These are phyloP conservation scores for Azemiops feae DNA, from an alignment of 2,113 vertebrate species.

Conservation along the genomic window DNA sequence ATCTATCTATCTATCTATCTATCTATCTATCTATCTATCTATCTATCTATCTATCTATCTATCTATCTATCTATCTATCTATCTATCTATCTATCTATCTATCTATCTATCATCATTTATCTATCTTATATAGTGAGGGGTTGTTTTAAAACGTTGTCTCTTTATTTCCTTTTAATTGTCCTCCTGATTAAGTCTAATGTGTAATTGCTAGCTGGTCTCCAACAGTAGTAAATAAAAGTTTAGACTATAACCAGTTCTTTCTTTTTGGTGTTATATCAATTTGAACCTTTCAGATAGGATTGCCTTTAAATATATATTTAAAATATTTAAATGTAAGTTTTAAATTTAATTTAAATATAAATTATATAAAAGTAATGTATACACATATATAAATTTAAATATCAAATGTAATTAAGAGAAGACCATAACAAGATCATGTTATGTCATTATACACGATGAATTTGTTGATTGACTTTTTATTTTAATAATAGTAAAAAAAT, in stretches of 20 bases:
- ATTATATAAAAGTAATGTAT: not conserved
- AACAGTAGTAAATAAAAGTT: not conserved
- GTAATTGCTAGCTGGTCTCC: not conserved
- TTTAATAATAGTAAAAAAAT: not conserved
- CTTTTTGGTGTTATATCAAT: not conserved
- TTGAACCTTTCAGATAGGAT: not conserved
- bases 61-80: not conserved
- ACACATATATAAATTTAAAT: not conserved
- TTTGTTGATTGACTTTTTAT: slow-evolving; percentile 3
- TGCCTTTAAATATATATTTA: not conserved
- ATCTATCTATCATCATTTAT: not conserved
- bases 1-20: not conserved
- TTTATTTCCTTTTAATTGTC: not conserved
- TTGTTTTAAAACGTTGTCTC: not conserved
- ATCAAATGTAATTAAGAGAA: not conserved
- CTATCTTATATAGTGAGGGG: not conserved
- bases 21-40: not conserved
- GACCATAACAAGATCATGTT: not conserved
- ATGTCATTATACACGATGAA: not conserved
- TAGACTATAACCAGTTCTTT: not conserved
- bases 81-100: not conserved
- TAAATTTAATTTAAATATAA: not conserved
- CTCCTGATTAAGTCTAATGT: not conserved
- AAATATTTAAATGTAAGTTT: not conserved
- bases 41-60: not conserved